Conservation (phyloP, 1,140 invertebrate genomes). For the Ooceraea biroi region DNA sequence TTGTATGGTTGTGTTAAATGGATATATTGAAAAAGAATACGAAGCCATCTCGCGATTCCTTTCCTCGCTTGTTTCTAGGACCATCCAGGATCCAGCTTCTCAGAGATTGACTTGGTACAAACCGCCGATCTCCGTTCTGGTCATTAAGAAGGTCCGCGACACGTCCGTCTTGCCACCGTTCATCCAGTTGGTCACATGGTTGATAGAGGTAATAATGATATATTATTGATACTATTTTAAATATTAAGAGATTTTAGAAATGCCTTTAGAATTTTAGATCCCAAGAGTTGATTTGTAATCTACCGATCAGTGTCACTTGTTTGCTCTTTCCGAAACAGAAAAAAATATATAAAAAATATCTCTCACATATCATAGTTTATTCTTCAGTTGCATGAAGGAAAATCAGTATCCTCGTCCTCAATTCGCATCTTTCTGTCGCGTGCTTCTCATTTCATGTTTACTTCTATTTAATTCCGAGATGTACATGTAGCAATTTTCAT, state of each 20-base stretch:
- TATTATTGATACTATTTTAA: neutral
- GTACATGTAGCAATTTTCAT: too few species aligned
- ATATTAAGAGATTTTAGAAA: neutral
- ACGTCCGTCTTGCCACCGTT: constrained; percentile 95
- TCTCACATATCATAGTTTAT: too few species aligned
- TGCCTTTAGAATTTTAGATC: neutral
- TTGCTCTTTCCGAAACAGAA: too few species aligned
- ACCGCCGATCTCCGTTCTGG: constrained; percentile 96
- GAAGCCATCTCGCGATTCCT: neutral
- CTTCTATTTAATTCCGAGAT: neutral
- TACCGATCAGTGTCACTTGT: too few species aligned
- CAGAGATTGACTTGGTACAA: constrained; percentile 99
- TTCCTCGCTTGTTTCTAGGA: constrained; percentile 88
- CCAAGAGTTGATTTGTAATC: too few species aligned
- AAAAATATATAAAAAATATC: too few species aligned
- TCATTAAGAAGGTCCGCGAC: constrained; percentile 98
- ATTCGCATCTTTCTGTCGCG: neutral
- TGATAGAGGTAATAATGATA: constrained; percentile 95
- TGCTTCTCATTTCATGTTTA: neutral
- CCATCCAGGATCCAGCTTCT: constrained; percentile 98
- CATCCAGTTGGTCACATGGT: constrained; percentile 97
- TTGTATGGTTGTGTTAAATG: neutral
- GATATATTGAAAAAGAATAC: neutral
- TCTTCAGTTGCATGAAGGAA: neutral
- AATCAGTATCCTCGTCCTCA: too few species aligned